Conservation (phyloP, 2,113 vertebrate species). For the human region GRCh38 chr11:101143001-101143500, state of each 20-base stretch:
- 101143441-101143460: neutral
- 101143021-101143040: slow-evolving; percentile 4
- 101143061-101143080: neutral
- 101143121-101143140: neutral
- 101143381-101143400: neutral
- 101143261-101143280: neutral
- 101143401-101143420: neutral
- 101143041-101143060: neutral
- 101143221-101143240: neutral
- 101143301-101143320: neutral
- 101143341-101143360: neutral
- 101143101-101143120: neutral
- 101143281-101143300: neutral
- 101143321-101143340: neutral
- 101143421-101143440: neutral
- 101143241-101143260: neutral
- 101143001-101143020: neutral
- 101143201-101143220: neutral
- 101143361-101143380: neutral
- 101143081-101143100: neutral
- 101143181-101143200: neutral
- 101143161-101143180: neutral
- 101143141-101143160: neutral
- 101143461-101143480: neutral
- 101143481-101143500: neutral